Percentiles rank a stretch among this genome's conserved stretches.
Evolutionary conservation across 2,113 vertebrate species (phyloP).

Genomic region (Syrmaticus mikado): DNA sequence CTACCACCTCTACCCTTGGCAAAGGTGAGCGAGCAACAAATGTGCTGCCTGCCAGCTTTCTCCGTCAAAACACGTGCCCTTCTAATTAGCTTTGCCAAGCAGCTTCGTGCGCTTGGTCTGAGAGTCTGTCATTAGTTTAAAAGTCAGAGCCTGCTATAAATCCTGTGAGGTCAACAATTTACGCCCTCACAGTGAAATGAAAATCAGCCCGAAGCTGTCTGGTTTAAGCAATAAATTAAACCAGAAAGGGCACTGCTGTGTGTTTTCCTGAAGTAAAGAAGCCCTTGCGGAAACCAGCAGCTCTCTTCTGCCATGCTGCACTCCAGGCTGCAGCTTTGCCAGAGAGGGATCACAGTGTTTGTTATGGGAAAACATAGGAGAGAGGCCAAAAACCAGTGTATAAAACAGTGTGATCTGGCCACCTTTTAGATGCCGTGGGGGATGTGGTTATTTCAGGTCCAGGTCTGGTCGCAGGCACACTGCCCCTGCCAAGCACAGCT

Average conservation of each 20-base stretch:
- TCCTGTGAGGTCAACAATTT: slow-evolving; percentile 9
- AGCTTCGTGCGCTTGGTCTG: neutral
- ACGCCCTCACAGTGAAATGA: rapidly evolving
- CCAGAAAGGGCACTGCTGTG: neutral
- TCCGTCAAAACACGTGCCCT: neutral
- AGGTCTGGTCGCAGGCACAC: neutral
- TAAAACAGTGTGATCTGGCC: neutral
- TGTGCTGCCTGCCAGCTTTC: neutral
- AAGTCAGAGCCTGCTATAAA: neutral
- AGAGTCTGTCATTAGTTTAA: slow-evolving; percentile 26
- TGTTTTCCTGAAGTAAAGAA: neutral
- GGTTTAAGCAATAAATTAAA: neutral
- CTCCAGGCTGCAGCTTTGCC: rapidly evolving
- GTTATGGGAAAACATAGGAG: neutral
- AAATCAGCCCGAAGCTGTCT: neutral
- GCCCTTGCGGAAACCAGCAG: neutral
- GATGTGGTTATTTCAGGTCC: neutral
- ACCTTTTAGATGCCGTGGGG: neutral
- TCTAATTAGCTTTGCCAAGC: neutral
- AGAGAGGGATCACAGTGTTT: neutral
- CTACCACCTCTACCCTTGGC: slow-evolving; percentile 72
- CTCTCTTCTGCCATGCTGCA: neutral
- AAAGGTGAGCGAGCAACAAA: slow-evolving; percentile 74
- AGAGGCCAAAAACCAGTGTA: neutral
- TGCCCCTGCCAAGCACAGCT: neutral